Conservation (phyloP, 1,140 invertebrate genomes). For the Monomorium pharaonis region DNA sequence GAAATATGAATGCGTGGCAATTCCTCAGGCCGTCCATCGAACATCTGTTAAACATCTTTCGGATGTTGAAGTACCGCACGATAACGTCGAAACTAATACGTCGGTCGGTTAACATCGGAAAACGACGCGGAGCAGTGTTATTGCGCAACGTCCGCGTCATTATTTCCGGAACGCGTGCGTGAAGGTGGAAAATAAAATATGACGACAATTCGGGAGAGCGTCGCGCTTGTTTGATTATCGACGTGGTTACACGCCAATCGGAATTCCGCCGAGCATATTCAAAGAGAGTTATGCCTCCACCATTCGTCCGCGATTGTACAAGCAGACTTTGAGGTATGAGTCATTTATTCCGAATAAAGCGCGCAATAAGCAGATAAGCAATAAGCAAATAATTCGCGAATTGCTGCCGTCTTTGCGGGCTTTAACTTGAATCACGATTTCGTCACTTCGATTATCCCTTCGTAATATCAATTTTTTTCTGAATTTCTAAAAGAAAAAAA, state of each 20-base stretch:
- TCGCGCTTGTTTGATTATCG: background rate
- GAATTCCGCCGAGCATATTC: slow-evolving; percentile 8
- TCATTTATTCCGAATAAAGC: slow-evolving; percentile 41
- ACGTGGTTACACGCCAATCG: background rate
- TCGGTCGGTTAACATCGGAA: background rate
- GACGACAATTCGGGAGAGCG: slow-evolving; percentile 14
- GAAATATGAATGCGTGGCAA: background rate
- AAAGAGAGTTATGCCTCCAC: background rate
- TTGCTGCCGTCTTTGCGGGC: background rate
- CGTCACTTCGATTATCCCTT: background rate
- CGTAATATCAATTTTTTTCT: background rate
- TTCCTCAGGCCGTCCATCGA: background rate
- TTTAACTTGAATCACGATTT: background rate
- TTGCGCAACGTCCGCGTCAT: background rate
- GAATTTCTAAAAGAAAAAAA: background rate
- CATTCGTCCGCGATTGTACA: slow-evolving; percentile 15
- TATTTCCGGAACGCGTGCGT: background rate
- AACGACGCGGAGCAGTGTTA: background rate
- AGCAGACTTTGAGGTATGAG: slow-evolving; percentile 18
- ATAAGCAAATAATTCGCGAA: slow-evolving; percentile 4
- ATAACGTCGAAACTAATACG: background rate
- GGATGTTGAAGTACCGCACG: background rate
- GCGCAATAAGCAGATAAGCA: slow-evolving; percentile 1
- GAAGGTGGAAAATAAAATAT: background rate
- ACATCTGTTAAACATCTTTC: slow-evolving; percentile 35